A percentile compares a stretch with the other conserved stretches of the same genome.
These are phyloP conservation scores for Zoanthus solanderi DNA, from an alignment of 92 coral and sea anemone species.

Conservation along the genomic window DNA sequence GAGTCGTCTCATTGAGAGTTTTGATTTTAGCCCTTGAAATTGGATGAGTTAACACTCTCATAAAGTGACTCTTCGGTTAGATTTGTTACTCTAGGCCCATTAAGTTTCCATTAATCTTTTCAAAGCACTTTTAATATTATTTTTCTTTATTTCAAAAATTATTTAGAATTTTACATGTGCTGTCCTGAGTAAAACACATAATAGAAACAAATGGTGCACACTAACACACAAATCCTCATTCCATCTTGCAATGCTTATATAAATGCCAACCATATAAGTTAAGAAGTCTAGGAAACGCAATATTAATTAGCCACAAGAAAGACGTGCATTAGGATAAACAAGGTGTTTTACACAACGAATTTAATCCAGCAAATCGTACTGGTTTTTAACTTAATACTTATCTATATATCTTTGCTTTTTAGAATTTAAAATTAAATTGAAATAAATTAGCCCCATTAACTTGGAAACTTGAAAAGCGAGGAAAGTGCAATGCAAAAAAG, in stretches of 20 bases:
- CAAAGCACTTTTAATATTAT: neutral
- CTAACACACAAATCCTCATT: neutral
- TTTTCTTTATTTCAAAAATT: neutral
- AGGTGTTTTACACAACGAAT: neutral
- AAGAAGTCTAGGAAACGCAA: neutral
- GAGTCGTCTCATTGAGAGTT: no score
- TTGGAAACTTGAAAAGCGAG: neutral
- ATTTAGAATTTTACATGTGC: constrained; percentile 37
- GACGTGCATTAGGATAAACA: neutral
- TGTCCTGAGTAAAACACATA: constrained; percentile 22
- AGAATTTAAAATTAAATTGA: constrained; percentile 14
- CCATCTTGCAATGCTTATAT: neutral
- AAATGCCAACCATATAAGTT: neutral
- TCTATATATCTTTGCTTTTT: neutral
- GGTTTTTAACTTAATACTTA: neutral
- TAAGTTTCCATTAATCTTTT: no score
- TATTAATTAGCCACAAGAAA: neutral
- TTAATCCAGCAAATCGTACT: neutral
- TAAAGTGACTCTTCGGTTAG: no score
- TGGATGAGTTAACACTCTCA: no score
- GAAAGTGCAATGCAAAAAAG: constrained; percentile 4
- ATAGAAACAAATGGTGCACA: neutral
- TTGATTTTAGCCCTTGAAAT: no score
- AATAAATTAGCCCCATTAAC: constrained; percentile 9
- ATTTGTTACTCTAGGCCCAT: no score